Evolutionary conservation across 2,888 invertebrate genomes (phyloP).

Genomic region (Spodoptera picta): DNA sequence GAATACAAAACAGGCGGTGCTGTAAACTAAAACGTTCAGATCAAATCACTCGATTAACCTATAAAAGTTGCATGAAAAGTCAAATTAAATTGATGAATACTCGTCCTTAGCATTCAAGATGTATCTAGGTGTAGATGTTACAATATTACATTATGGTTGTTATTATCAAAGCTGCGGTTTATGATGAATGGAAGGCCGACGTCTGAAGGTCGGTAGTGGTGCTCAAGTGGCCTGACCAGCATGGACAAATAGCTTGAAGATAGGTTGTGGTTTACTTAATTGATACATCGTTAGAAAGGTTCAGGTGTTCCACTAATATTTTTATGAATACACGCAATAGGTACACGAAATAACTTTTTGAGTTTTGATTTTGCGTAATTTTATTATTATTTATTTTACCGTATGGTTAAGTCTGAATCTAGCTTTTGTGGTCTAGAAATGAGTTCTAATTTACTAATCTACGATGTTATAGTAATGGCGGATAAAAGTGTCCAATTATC

Average conservation of each 20-base stretch:
- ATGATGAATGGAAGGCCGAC: constrained; percentile 35
- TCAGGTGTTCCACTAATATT: background rate
- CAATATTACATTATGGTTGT: constrained; percentile 32
- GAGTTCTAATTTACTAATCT: too few species aligned
- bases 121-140: constrained; percentile 35
- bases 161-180: constrained; percentile 46
- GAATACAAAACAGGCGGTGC: constrained; percentile 8
- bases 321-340: too few species aligned
- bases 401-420: too few species aligned
- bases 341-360: too few species aligned
- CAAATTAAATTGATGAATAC: constrained; percentile 42
- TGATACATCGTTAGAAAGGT: constrained; percentile 11
- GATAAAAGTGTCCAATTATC: too few species aligned
- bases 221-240: background rate
- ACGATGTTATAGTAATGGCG: too few species aligned
- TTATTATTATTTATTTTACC: too few species aligned
- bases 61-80: constrained; percentile 44
- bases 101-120: constrained; percentile 42
- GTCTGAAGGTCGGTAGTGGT: constrained; percentile 39
- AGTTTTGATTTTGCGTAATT: too few species aligned
- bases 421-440: too few species aligned
- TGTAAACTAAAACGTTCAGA: constrained; percentile 4
- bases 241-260: constrained; percentile 18
- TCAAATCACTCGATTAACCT: constrained; percentile 32
- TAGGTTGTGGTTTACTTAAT: constrained; percentile 10